Evolutionary conservation across 2,888 invertebrate species (phyloP).

Genomic region (Callyntrura guangdongensis): DNA sequence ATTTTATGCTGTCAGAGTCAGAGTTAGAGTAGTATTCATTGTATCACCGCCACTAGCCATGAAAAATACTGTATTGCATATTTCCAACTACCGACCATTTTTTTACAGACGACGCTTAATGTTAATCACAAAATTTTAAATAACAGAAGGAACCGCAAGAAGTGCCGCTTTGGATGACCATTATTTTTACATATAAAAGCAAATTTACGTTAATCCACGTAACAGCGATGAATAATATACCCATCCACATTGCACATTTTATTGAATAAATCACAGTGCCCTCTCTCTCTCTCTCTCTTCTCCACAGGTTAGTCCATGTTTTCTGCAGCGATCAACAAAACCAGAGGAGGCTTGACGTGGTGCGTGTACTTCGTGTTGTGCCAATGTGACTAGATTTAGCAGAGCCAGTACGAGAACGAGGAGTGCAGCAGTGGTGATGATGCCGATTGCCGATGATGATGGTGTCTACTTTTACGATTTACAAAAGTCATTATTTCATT

Average conservation of each 20-base stretch:
- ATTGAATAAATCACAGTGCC: constrained; percentile 26
- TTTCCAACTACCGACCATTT: not conserved
- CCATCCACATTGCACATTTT: constrained; percentile 18
- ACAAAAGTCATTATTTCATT: constrained; percentile 35
- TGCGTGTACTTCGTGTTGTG: constrained; percentile 33
- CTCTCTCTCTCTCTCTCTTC: not conserved
- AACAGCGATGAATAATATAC: not conserved
- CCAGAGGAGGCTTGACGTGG: constrained; percentile 23
- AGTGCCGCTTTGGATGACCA: constrained; percentile 23
- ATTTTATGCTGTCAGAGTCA: constrained; percentile 56
- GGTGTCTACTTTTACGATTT: constrained; percentile 15
- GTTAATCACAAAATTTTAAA: constrained; percentile 39
- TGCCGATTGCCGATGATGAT: not conserved
- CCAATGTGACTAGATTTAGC: not conserved
- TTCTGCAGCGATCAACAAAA: not conserved
- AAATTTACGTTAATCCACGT: not conserved
- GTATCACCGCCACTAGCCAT: constrained; percentile 32
- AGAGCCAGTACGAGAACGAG: constrained; percentile 25
- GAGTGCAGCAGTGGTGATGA: not conserved
- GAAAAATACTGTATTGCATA: constrained; percentile 17
- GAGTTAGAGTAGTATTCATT: constrained; percentile 44
- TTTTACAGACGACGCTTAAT: constrained; percentile 2
- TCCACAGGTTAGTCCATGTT: constrained; percentile 40
- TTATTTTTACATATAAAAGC: constrained; percentile 1
- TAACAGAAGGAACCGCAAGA: not conserved